Conservation (phyloP, 2,888 invertebrate species). For the Dasypolia templi region DNA sequence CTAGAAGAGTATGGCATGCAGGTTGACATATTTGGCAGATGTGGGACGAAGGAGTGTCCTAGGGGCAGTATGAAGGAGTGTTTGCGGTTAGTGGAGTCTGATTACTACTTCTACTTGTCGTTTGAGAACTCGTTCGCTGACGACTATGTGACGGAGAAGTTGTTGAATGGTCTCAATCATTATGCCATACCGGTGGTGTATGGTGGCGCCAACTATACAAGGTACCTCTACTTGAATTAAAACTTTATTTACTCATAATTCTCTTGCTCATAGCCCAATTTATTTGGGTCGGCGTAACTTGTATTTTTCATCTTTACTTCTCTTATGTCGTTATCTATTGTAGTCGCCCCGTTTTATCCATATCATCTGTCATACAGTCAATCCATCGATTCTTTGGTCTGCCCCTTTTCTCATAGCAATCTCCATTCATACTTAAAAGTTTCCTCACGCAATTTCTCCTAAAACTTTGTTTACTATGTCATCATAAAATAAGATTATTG, state of each 20-base stretch:
- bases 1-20: constrained; percentile 67
- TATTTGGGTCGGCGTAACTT: no score
- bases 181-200: constrained; percentile 80
- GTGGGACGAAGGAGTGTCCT: constrained; percentile 72
- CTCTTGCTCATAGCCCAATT: no score
- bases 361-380: neutral
- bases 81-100: constrained; percentile 68
- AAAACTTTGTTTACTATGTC: no score
- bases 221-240: constrained; percentile 65
- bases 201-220: constrained; percentile 83
- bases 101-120: constrained; percentile 81
- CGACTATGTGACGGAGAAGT: constrained; percentile 84
- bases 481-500: neutral
- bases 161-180: constrained; percentile 75
- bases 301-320: neutral
- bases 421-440: neutral
- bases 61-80: constrained; percentile 59
- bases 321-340: neutral
- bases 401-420: neutral
- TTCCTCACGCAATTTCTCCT: no score
- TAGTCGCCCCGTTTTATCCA: neutral
- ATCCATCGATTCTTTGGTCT: neutral
- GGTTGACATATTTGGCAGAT: constrained; percentile 77
- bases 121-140: constrained; percentile 81
- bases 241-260: neutral